Evolutionary conservation across 2,113 vertebrate species (phyloP).

Genomic region (Nannospalax galili): DNA sequence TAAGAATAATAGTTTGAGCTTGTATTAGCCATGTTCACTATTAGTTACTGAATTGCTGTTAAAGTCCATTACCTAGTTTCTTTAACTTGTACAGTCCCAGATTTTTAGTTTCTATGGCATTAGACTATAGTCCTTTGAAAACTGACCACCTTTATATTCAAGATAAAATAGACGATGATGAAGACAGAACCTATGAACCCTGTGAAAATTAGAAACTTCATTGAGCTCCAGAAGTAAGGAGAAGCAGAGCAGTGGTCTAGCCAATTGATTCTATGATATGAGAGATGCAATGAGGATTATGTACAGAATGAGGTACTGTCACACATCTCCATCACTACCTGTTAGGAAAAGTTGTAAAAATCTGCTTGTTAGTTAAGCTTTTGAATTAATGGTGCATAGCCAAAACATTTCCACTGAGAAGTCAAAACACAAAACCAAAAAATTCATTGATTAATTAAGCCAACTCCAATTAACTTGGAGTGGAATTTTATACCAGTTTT

Average conservation of each 20-base stretch:
- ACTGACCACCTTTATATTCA: not conserved
- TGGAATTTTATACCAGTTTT: not conserved
- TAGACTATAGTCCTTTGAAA: not conserved
- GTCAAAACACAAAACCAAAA: not conserved
- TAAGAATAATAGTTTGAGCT: not conserved
- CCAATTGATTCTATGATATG: fast-evolving
- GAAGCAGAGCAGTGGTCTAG: not conserved
- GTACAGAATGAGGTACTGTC: not conserved
- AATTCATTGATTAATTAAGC: not conserved
- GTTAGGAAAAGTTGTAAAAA: not conserved
- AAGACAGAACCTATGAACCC: not conserved
- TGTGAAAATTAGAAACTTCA: not conserved
- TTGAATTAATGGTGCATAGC: not conserved
- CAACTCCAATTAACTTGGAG: not conserved
- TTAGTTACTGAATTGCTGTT: not conserved
- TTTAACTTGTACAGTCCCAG: not conserved
- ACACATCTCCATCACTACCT: not conserved
- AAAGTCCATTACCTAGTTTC: not conserved
- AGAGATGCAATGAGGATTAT: no score
- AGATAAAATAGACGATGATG: not conserved
- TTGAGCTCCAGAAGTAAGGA: not conserved
- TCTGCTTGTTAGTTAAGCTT: not conserved
- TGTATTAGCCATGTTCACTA: not conserved
- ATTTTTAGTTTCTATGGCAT: not conserved
- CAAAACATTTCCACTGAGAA: not conserved